Percentiles rank a stretch among this genome's conserved stretches.
phyloP scores from a whole-genome alignment of 2,888 invertebrate species.

The Aporophyla nigra region DNA sequence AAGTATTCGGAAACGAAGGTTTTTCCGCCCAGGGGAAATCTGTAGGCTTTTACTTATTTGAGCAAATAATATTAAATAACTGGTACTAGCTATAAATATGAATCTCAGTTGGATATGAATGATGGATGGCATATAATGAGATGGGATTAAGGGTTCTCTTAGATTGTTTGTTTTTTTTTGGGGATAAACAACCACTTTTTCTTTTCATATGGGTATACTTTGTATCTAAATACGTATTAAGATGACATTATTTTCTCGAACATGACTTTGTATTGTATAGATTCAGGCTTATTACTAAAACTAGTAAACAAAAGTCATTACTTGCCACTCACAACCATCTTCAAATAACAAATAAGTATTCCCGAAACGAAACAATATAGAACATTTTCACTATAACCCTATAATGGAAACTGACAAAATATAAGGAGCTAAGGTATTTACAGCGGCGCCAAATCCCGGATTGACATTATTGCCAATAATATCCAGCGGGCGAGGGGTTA shows the following conservation, averaged over 20 bases:
- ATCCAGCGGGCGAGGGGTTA: conserved; percentile 68
- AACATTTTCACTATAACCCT: conserved; percentile 27
- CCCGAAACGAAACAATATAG: conserved; percentile 29
- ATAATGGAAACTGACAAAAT: conserved; percentile 59
- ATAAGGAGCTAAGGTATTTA: conserved; percentile 53
- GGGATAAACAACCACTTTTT: background rate
- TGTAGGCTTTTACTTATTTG: conserved; percentile 71
- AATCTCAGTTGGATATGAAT: conserved; percentile 39
- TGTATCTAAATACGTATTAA: background rate
- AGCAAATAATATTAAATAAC: conserved; percentile 71
- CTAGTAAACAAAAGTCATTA: background rate
- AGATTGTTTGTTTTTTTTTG: conserved; percentile 1
- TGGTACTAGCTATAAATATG: conserved; percentile 54
- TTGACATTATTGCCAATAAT: conserved; percentile 74
- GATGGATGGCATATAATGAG: conserved; percentile 29
- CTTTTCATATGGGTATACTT: background rate
- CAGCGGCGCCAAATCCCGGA: conserved; percentile 65
- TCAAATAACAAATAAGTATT: conserved; percentile 12
- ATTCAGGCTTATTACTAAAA: too few species aligned
- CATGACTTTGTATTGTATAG: too few species aligned
- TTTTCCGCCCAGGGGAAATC: conserved; percentile 70
- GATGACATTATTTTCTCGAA: too few species aligned
- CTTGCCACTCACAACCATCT: conserved; percentile 7
- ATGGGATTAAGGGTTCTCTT: conserved; percentile 5
- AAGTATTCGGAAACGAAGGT: conserved; percentile 61